Conservation (phyloP, 2,113 vertebrate genomes). For the Lepus timidus region DNA sequence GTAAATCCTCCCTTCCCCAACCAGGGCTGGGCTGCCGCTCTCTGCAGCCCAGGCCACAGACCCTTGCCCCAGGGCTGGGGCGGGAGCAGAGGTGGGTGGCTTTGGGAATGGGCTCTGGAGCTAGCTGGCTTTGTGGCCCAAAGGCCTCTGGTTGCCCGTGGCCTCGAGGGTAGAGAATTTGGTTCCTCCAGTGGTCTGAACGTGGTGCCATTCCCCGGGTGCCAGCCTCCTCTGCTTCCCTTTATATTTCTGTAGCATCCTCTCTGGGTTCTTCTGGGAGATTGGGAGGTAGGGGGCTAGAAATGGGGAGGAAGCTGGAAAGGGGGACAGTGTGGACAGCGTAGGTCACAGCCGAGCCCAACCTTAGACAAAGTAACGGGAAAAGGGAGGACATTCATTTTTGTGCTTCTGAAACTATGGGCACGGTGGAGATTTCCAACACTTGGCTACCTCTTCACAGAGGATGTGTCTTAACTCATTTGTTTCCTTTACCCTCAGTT, state of each 20-base stretch:
- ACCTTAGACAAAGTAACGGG: background rate
- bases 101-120: background rate
- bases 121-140: background rate
- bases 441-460: background rate
- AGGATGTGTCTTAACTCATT: background rate
- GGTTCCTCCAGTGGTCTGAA: background rate
- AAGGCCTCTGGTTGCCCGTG: background rate
- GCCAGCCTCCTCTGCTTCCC: background rate
- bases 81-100: background rate
- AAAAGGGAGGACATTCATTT: background rate
- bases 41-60: background rate
- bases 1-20: slow-evolving; percentile 63
- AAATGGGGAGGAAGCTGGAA: no score
- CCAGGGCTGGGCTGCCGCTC: background rate
- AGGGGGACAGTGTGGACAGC: background rate
- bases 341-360: background rate
- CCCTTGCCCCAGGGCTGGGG: background rate
- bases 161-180: no score
- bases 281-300: no score
- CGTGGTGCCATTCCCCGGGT: fast-evolving
- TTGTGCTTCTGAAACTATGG: background rate
- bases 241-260: background rate
- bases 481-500: background rate
- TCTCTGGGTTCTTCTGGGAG: background rate
- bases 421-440: background rate